Conservation (phyloP, 2,797 vertebrate species). For the Chaunax sp. region DNA sequence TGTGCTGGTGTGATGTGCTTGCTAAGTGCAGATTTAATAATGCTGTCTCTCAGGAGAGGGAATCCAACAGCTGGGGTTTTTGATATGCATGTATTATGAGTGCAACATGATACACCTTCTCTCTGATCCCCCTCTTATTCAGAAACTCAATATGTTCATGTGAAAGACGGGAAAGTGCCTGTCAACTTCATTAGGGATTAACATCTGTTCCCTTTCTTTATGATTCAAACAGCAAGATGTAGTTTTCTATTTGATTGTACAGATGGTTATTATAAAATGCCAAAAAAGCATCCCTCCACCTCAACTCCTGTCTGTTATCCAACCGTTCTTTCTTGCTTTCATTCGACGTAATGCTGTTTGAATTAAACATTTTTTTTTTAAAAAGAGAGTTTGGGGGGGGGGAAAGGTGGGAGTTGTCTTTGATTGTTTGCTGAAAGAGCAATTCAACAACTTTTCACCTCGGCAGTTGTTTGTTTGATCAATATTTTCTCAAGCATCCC, state of each 20-base stretch:
- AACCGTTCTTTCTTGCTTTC: slow-evolving; percentile 47
- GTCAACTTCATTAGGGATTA: slow-evolving; percentile 84
- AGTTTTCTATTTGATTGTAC: slow-evolving; percentile 77
- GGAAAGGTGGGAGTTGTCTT: slow-evolving; percentile 21
- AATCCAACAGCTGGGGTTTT: slow-evolving; percentile 94
- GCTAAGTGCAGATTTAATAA: slow-evolving; percentile 85
- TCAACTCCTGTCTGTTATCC: slow-evolving; percentile 51
- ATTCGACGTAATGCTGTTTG: slow-evolving; percentile 43
- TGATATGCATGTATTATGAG: slow-evolving; percentile 96
- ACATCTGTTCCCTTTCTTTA: slow-evolving; percentile 84
- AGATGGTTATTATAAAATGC: slow-evolving; percentile 80
- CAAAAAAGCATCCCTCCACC: slow-evolving; percentile 48
- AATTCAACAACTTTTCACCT: not conserved
- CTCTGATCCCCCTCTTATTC: slow-evolving; percentile 92
- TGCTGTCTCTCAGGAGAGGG: slow-evolving; percentile 93
- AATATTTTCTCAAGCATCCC: slow-evolving; percentile 19
- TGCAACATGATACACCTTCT: slow-evolving; percentile 97
- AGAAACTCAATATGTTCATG: slow-evolving; percentile 89
- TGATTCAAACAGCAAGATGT: slow-evolving; percentile 78
- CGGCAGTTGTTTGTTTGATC: not conserved
- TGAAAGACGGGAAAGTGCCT: slow-evolving; percentile 83
- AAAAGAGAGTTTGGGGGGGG: slow-evolving; percentile 20
- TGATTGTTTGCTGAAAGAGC: slow-evolving; percentile 1
- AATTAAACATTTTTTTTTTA: slow-evolving; percentile 30
- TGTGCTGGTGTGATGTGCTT: slow-evolving; percentile 76